Evolutionary conservation across 2,113 vertebrate species (phyloP).

Genomic region (Antechinus stuartii): DNA sequence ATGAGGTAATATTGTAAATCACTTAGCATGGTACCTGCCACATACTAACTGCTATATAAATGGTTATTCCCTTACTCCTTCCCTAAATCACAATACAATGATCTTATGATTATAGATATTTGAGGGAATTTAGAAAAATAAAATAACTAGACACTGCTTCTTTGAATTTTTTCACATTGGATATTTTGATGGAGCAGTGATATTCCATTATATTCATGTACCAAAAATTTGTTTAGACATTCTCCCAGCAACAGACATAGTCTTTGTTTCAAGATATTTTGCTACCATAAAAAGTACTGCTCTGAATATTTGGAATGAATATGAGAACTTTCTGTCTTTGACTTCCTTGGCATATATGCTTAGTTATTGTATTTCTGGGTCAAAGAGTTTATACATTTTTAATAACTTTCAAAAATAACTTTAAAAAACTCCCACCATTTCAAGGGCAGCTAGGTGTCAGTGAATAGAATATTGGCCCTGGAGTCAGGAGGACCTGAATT

Average conservation of each 20-base stretch:
- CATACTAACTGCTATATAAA: background rate
- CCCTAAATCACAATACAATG: background rate
- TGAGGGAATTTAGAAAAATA: background rate
- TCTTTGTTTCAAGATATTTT: background rate
- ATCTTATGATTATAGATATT: background rate
- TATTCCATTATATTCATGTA: background rate
- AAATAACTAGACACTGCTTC: background rate
- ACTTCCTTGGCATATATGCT: background rate
- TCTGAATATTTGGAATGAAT: background rate
- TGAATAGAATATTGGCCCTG: too few species aligned
- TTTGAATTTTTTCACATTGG: background rate
- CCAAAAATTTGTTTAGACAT: background rate
- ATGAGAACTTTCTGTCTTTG: background rate
- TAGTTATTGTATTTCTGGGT: background rate
- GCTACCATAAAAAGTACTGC: background rate
- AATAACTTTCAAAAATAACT: background rate
- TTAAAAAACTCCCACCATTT: too few species aligned
- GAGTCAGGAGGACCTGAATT: too few species aligned
- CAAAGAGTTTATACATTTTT: background rate
- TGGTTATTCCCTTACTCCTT: background rate
- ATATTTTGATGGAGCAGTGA: background rate
- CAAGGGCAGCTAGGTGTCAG: too few species aligned
- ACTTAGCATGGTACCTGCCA: background rate
- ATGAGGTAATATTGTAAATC: background rate
- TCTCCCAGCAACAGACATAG: background rate